Base-by-base conservation (phyloP, 2,888 invertebrate genomes). In the Drosophila helvetica region DNA sequence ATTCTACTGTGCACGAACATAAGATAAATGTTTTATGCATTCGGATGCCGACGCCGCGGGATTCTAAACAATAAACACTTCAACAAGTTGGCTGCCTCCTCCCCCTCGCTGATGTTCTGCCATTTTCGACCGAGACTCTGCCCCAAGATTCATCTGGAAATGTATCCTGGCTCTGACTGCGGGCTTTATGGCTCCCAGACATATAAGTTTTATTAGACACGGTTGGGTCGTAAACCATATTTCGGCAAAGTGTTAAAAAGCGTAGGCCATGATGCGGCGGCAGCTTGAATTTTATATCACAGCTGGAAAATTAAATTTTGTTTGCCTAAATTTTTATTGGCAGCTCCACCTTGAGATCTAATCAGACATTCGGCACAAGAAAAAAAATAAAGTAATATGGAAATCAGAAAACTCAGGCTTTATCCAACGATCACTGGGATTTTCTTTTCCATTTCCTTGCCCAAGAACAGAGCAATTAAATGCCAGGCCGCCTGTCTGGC, bases 21-120 rank as follows among this genome's bases (percentile, higher is more conserved):
- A 54, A 54, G 48, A 43, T 43, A 66, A 55, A 50, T 66, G 79
- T 66, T 75, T 79, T 81, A 74, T 78, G 70, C 65, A 59, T 71
- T 63, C 47, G 22, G 47, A 54, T 72, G 57, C 59, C 68, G 58
- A 55, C 67, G 55, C 77, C 59, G 62, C 64, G 58, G 77, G 70
- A 60, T 67, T 75, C 56, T 25, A 55, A 68, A 62, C 68, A 73
- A 74, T 80, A 80, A 82, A 78, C 79, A 78, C 80, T 74, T 71
- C 74, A 78, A 78, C 69, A 77, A 79, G 79, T 81, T 62, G 77
- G 67, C 63, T 69, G 45, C 45, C 54, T 22, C 38, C 48, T 38
- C n/a, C 17, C 22, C 12, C 45, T 45, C 25, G 42, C 12, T n/a
- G n/a, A n/a, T n/a, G n/a, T n/a, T n/a, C n/a, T n/a, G n/a, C n/a